Evolutionary conservation across 2,888 invertebrate species (phyloP), one percentile per base, ranked within the genome.

Genomic region (Tipula unca): DNA sequence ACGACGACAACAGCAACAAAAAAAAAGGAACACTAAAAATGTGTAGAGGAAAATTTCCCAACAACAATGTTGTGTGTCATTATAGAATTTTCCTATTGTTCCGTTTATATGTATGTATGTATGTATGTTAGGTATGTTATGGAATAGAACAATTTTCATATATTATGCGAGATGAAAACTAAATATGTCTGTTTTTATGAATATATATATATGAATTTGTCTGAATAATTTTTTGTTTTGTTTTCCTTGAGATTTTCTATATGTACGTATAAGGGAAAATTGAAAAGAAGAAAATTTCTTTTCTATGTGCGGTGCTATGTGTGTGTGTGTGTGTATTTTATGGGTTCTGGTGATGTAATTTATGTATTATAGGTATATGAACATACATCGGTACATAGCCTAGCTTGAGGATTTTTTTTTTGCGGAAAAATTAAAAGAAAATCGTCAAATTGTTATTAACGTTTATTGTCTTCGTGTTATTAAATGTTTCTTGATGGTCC

Each of bases 21-120:
- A 36, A 36, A 69, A 69, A 69, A 69, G 69, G 69, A 69, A 69
- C 69, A 69, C 69, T 69, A 69, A 69, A 48, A 69, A 69, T 69
- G n/a, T 48, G 69, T 69, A 25, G 14, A 69, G 69, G 69, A 69
- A 69, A 69, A 25, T 54, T 39, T 35, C 10, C 69, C 69, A 69
- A 69, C 69, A 69, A 69, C 69, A 69, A 69, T 69, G 69, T 69
- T 69, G 25, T 69, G 25, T 69, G 69, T 69, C 69, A 69, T 69
- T 69, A 69, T 25, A 69, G 69, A 69, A 69, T 69, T 69, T 69
- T 69, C 69, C 69, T 25, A 69, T 69, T 69, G 69, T 69, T 69
- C 69, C 69, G 69, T 69, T 69, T 69, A 25, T 48, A 17, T 69
- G 69, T 25, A 25, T 25, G 69, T 20, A 17, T 2, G 10, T 25